Percentiles rank a stretch among this genome's conserved stretches.
These are phyloP conservation scores for Thyatira batis DNA, from an alignment of 2,888 invertebrate species.

Conservation along the genomic window DNA sequence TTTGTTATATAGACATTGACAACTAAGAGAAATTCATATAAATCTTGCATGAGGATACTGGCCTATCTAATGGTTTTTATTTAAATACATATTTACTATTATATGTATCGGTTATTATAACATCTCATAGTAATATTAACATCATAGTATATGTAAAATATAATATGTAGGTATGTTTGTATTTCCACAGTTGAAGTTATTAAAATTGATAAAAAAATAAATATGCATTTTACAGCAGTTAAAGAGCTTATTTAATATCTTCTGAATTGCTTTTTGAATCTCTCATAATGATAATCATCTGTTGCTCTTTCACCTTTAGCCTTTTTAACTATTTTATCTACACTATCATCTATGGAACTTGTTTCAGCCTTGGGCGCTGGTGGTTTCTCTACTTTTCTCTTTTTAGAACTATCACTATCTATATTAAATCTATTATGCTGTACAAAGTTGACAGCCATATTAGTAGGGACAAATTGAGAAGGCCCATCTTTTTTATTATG, in stretches of 20 bases:
- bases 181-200: no score
- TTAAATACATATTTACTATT: no score
- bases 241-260: conserved; percentile 83
- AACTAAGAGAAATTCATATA: no score
- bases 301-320: conserved; percentile 94
- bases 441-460: conserved; percentile 99
- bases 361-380: conserved; percentile 62
- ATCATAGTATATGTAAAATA: no score
- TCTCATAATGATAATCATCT: conserved; percentile 98
- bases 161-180: no score
- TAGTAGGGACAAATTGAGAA: conserved; percentile 97
- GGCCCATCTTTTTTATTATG: conserved; percentile 96
- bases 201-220: no score
- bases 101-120: no score
- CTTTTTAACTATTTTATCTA: conserved; percentile 82
- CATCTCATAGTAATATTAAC: no score
- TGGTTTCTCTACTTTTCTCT: conserved; percentile 82
- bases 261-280: conserved; percentile 97
- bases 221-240: no score
- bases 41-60: no score
- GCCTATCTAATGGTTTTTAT: no score
- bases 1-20: no score
- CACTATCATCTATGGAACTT: conserved; percentile 71
- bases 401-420: conserved; percentile 85
- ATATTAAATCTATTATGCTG: conserved; percentile 98